Evolutionary conservation across 2,888 invertebrate genomes (phyloP).

Genomic region (Glaucopsyche alexis): DNA sequence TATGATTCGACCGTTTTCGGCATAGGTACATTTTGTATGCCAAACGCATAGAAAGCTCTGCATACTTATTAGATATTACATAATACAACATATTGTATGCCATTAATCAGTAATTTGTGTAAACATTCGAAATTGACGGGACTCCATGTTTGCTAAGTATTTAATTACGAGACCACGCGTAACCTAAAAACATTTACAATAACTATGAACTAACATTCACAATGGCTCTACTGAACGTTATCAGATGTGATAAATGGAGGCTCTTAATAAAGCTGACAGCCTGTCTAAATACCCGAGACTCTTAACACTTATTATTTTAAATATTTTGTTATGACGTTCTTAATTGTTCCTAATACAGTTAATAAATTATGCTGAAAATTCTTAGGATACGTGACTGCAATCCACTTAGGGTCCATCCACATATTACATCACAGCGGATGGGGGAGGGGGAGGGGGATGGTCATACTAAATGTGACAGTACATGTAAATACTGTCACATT

Average conservation of each 20-base stretch:
- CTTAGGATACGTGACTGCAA: neutral
- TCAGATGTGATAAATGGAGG: conserved; percentile 23
- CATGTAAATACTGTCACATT: too few species aligned
- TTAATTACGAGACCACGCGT: conserved; percentile 24
- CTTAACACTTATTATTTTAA: conserved; percentile 3
- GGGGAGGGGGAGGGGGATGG: too few species aligned
- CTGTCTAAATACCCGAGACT: conserved; percentile 7
- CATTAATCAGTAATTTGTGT: neutral
- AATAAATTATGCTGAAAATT: neutral
- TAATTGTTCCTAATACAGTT: neutral
- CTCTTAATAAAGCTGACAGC: conserved; percentile 25
- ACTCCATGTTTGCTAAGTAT: conserved; percentile 12
- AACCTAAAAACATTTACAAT: conserved; percentile 28
- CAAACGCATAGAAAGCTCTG: too few species aligned
- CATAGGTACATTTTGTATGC: too few species aligned
- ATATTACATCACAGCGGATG: too few species aligned
- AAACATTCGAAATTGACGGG: conserved; percentile 8
- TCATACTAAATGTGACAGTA: too few species aligned
- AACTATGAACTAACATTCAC: conserved; percentile 33
- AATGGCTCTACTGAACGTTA: conserved; percentile 8
- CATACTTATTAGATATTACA: too few species aligned
- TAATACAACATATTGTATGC: neutral
- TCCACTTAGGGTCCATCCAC: too few species aligned
- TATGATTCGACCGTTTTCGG: too few species aligned
- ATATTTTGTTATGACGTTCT: conserved; percentile 9